phyloP scores from a whole-genome alignment of 1,140 invertebrate species.

The Paraescarpia echinospica region DNA sequence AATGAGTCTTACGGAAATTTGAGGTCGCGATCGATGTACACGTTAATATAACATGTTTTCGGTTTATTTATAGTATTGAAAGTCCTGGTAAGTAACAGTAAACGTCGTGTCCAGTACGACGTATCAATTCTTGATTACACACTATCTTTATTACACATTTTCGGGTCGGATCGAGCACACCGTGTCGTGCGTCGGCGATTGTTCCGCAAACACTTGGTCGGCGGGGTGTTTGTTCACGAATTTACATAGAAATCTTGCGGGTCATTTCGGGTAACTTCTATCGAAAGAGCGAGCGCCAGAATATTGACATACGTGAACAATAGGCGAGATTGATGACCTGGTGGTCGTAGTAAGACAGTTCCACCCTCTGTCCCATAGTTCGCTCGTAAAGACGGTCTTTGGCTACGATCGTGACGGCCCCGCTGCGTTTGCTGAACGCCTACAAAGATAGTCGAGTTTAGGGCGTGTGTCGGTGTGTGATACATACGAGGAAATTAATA shows the following conservation, averaged over 20 bases:
- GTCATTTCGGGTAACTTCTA: neutral
- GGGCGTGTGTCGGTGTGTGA: neutral
- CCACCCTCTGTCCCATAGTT: conserved; percentile 44
- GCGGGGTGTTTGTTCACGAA: neutral
- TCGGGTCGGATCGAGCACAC: too few relatives aligned
- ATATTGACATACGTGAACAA: conserved; percentile 10
- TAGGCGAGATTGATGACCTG: conserved; percentile 40
- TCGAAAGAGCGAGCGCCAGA: neutral
- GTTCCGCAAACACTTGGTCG: too few relatives aligned
- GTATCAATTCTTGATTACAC: too few relatives aligned
- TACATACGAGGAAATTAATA: neutral
- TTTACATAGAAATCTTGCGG: neutral
- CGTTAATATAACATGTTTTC: neutral
- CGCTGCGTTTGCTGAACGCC: conserved; percentile 46
- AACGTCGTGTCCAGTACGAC: too few relatives aligned
- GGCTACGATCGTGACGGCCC: conserved; percentile 42
- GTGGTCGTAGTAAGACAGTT: conserved; percentile 46
- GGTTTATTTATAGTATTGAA: too few relatives aligned
- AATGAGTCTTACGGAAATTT: neutral
- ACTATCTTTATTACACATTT: too few relatives aligned
- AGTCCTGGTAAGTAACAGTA: too few relatives aligned
- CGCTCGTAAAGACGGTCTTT: conserved; percentile 37
- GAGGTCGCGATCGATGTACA: neutral
- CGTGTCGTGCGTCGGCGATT: too few relatives aligned
- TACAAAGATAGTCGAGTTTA: conserved; percentile 23